phyloP scores from a whole-genome alignment of 1,140 invertebrate genomes.

The Zaprionus lachaisei region DNA sequence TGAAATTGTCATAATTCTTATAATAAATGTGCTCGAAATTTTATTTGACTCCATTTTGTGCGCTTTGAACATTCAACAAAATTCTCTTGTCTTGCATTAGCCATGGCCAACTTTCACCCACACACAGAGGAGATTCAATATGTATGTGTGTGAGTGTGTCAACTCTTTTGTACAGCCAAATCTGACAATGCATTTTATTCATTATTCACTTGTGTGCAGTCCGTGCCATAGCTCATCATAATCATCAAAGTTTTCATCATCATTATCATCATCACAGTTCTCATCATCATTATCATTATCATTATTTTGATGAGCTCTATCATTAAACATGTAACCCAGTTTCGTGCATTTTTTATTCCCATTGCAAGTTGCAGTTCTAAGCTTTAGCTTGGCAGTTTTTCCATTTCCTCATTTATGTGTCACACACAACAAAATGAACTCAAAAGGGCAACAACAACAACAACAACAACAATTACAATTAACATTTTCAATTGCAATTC shows the following conservation, averaged over 20 bases:
- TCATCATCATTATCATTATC: conserved; percentile 2
- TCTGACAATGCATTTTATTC: conserved; percentile 27
- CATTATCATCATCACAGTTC: not conserved
- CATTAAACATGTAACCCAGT: conserved; percentile 40
- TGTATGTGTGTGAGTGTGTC: not conserved
- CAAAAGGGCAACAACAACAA: conserved; percentile 17
- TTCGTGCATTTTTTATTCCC: not conserved
- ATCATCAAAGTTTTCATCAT: conserved; percentile 2
- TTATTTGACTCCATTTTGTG: not conserved
- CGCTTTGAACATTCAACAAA: conserved; percentile 5
- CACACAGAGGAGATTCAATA: not conserved
- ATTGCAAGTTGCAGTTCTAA: conserved; percentile 11
- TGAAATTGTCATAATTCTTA: conserved; percentile 47
- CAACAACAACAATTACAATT: conserved; percentile 34
- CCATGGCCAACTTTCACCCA: conserved; percentile 46
- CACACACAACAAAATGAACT: conserved; percentile 22
- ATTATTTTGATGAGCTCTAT: conserved; percentile 16
- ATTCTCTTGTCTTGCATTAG: conserved; percentile 28
- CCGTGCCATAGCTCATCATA: not conserved
- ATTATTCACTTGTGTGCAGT: conserved; percentile 5
- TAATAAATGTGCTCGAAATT: conserved; percentile 12
- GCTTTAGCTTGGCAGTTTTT: conserved; percentile 11
- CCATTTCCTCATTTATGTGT: conserved; percentile 31
- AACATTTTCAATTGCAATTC: conserved; percentile 49
- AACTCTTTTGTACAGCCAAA: conserved; percentile 15